phyloP scores from a whole-genome alignment of 2,797 vertebrate species.

The Onychomys torridus region DNA sequence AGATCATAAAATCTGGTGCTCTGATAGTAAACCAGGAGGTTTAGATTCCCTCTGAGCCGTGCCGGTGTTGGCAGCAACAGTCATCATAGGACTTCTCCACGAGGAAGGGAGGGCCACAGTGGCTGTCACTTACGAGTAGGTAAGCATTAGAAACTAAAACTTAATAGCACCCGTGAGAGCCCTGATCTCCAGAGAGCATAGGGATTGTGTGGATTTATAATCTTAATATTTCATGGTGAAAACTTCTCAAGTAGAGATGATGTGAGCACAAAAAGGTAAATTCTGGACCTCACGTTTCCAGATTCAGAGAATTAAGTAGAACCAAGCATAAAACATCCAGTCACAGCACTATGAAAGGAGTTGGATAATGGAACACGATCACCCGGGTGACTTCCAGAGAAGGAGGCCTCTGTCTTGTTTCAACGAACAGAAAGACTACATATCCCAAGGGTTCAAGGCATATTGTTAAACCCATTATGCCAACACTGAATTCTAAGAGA shows the following conservation, averaged over 20 bases:
- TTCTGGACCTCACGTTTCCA: conserved; percentile 17
- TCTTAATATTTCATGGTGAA: conserved; percentile 53
- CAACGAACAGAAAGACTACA: conserved; percentile 53
- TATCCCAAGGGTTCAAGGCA: conserved; percentile 22
- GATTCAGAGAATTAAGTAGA: conserved; percentile 55
- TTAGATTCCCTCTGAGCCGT: conserved; percentile 32
- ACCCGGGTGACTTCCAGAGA: conserved; percentile 57
- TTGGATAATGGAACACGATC: neutral
- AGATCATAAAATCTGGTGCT: conserved; percentile 17
- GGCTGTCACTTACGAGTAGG: neutral
- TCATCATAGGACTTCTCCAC: conserved; percentile 3
- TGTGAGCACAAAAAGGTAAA: conserved; percentile 60
- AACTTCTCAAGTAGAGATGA: conserved; percentile 22
- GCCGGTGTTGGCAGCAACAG: neutral
- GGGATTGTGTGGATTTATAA: conserved; percentile 36
- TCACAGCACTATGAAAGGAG: neutral
- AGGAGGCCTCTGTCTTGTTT: conserved; percentile 75
- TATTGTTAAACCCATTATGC: conserved; percentile 60
- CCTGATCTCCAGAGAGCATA: conserved; percentile 39
- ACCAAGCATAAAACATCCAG: conserved; percentile 54
- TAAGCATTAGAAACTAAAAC: conserved; percentile 55
- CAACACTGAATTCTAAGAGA: conserved; percentile 54
- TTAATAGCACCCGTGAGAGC: conserved; percentile 14
- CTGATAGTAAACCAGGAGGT: conserved; percentile 15
- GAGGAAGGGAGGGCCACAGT: neutral